Evolutionary conservation across 2,113 vertebrate genomes (phyloP).

Genomic region (Lampris incognitus): DNA sequence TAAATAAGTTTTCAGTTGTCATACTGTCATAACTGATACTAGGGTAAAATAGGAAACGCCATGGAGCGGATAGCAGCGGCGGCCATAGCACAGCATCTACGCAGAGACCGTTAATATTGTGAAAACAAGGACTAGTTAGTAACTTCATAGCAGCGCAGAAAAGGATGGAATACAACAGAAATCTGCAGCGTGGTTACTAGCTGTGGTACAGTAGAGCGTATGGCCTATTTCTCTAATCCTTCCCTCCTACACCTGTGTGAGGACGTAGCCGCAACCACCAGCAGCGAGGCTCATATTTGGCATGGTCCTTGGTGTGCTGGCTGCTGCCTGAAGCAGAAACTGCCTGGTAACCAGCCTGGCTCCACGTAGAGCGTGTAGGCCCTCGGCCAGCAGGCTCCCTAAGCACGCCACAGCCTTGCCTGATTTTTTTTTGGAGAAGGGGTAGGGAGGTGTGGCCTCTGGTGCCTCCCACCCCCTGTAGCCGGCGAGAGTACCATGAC

Average conservation of each 20-base stretch:
- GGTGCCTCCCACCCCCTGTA: slow-evolving; percentile 76
- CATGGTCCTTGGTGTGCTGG: slow-evolving; percentile 40
- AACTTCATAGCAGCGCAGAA: background rate
- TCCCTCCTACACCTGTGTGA: slow-evolving; percentile 59
- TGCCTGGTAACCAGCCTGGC: slow-evolving; percentile 76
- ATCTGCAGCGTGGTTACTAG: slow-evolving; percentile 5
- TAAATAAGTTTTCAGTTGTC: slow-evolving; percentile 2
- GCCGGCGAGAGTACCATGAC: slow-evolving; percentile 82
- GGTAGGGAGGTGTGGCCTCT: slow-evolving; percentile 73
- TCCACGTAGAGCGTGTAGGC: slow-evolving; percentile 60
- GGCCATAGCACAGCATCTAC: slow-evolving; percentile 7
- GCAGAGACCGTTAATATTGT: too few species aligned
- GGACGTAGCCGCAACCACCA: slow-evolving; percentile 32
- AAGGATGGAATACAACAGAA: slow-evolving; percentile 6
- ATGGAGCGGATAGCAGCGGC: background rate
- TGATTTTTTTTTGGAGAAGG: slow-evolving; percentile 65
- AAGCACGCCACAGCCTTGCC: slow-evolving; percentile 52
- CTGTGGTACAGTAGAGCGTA: slow-evolving; percentile 8
- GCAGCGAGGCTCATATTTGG: slow-evolving; percentile 46
- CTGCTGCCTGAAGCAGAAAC: slow-evolving; percentile 50
- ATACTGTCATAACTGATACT: slow-evolving; percentile 19
- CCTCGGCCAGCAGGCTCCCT: slow-evolving; percentile 49
- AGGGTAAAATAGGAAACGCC: slow-evolving; percentile 15
- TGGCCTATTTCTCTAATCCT: slow-evolving; percentile 42
- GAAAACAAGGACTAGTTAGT: too few species aligned